Evolutionary conservation across 92 coral and sea anemone genomes (phyloP).

Genomic region (Anthopleura xanthogrammica): DNA sequence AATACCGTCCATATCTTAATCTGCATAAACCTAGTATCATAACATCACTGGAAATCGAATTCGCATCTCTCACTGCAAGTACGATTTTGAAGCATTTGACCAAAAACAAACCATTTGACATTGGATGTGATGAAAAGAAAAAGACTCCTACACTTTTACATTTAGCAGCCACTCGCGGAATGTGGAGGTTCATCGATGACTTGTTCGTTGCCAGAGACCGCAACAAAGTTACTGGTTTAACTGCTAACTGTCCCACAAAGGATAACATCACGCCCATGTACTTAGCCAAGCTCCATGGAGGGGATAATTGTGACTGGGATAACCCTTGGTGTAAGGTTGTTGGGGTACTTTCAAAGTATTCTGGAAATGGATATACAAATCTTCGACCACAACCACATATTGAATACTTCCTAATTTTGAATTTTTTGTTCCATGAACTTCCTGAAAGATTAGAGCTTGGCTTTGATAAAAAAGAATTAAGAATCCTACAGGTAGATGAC

Average conservation of each 20-base stretch:
- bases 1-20: no score
- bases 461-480: neutral
- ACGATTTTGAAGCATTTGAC: constrained; percentile 16
- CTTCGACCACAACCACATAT: no score
- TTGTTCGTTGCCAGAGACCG: constrained; percentile 21
- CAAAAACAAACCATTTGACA: constrained; percentile 14
- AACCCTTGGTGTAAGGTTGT: constrained; percentile 33
- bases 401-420: constrained; percentile 30
- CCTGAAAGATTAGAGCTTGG: constrained; percentile 15
- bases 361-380: no score
- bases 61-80: constrained; percentile 35
- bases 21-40: no score
- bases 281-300: constrained; percentile 39
- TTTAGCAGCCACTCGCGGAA: constrained; percentile 38
- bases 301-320: constrained; percentile 23
- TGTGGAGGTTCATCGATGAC: constrained; percentile 20
- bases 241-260: constrained; percentile 32
- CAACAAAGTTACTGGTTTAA: constrained; percentile 16
- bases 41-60: constrained; percentile 32
- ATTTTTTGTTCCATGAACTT: constrained; percentile 22
- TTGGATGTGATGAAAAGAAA: constrained; percentile 32
- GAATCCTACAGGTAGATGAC: neutral
- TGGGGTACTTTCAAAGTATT: no score
- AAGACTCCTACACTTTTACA: constrained; percentile 22
- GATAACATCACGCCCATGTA: constrained; percentile 43